Evolutionary conservation across 2,888 invertebrate species (phyloP), one percentile per base, ranked within the genome.

Genomic region (Graphium colonna): DNA sequence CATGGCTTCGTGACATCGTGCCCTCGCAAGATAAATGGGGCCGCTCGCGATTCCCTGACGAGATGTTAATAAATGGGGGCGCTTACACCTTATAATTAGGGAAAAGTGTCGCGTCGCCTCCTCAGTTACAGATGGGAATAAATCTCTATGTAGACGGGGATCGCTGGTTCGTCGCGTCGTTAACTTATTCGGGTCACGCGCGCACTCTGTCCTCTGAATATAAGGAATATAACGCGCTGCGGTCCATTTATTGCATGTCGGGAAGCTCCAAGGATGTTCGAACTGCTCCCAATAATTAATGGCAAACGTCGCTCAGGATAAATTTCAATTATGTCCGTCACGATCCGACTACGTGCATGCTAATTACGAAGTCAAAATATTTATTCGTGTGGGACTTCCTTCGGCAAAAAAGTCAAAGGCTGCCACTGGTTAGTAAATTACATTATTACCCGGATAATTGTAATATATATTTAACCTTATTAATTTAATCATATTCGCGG

Each of bases 121-220:
- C 88, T 87, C 85, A 84, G 82, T 87, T 86, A 87, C 87, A 84
- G 83, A 85, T 83, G 82, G 79, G 82, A 79, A 88, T 89, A 86
- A 89, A 88, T 89, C 88, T 89, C 83, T 85, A 83, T 83, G 81
- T 83, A 87, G 85, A 81, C 79, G 76, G 80, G 75, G 75, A 78
- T 77, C 77, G 72, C 67, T 65, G 68, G 68, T 69, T 69, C 71
- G 51, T 63, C 47, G 45, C 50, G 59, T 63, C 67, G 63, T 71
- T 78, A 75, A 78, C 75, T 73, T 79, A 88, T 87, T 86, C 87
- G 58, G 65, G 68, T 73, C 88, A 87, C 88, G 88, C 73, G 78
- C 78, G 64, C 74, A 69, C 77, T 79, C 79, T 79, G 84, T 84
- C 85, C 84, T 79, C 79, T 77, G 84, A 86, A 87, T 86, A 85